These are phyloP conservation scores for Molanna angustata DNA, from an alignment of 2,888 invertebrate genomes.

Conservation along the genomic window DNA sequence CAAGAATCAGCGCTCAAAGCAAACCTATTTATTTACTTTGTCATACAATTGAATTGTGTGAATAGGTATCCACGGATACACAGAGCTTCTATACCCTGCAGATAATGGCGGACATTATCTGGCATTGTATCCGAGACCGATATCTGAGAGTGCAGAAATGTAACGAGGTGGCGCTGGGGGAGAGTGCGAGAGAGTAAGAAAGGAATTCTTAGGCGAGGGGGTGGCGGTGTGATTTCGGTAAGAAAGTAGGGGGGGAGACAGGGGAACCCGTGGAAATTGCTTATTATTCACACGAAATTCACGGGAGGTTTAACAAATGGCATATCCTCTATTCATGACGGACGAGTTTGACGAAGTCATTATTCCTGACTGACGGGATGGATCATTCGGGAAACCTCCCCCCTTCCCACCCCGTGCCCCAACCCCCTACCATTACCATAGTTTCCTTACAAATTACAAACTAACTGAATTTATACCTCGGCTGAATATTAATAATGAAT, in stretches of 20 bases:
- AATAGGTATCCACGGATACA: slow-evolving; percentile 17
- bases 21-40: slow-evolving; percentile 21
- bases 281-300: slow-evolving; percentile 18
- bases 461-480: no score
- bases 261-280: slow-evolving; percentile 11
- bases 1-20: slow-evolving; percentile 6
- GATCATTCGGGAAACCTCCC: background rate
- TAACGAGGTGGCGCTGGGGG: slow-evolving; percentile 6
- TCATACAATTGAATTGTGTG: slow-evolving; percentile 29
- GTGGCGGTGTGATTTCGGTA: slow-evolving; percentile 12
- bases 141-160: slow-evolving; percentile 21
- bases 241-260: no score
- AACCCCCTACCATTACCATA: no score
- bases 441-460: no score
- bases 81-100: slow-evolving; percentile 16
- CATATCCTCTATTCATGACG: slow-evolving; percentile 14
- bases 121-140: slow-evolving; percentile 25
- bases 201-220: slow-evolving; percentile 4
- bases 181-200: no score
- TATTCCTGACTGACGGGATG: slow-evolving; percentile 14
- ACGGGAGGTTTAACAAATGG: slow-evolving; percentile 12
- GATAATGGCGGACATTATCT: slow-evolving; percentile 30
- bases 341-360: slow-evolving; percentile 16
- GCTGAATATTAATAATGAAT: no score
- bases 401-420: no score